Evolutionary conservation across 2,797 vertebrate genomes (phyloP).

Genomic region (Morelia viridis): DNA sequence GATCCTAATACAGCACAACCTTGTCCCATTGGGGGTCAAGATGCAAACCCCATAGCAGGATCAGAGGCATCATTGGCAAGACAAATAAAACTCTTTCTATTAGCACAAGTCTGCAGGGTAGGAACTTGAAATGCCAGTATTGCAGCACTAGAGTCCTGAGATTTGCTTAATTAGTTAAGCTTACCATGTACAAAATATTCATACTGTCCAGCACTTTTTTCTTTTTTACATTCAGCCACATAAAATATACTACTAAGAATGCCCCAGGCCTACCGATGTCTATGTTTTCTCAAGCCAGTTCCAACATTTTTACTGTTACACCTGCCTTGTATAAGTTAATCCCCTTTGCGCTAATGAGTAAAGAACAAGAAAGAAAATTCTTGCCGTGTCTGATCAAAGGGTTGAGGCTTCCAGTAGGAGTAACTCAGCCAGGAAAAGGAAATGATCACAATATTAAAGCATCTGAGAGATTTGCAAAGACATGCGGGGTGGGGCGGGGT

Average conservation of each 20-base stretch:
- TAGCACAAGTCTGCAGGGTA: too few species aligned
- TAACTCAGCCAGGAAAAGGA: constrained; percentile 41
- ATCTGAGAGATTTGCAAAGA: constrained; percentile 26
- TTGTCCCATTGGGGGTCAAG: background rate
- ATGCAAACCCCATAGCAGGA: background rate
- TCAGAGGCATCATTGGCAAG: background rate
- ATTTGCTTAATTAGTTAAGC: background rate
- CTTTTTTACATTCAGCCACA: background rate
- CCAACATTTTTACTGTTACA: constrained; percentile 16
- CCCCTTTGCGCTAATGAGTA: constrained; percentile 39
- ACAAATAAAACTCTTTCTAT: background rate
- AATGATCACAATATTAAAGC: constrained; percentile 51
- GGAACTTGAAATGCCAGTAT: background rate
- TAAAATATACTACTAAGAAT: background rate
- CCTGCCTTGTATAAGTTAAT: constrained; percentile 33
- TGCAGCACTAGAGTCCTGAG: background rate
- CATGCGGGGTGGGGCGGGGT: background rate
- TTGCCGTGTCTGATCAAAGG: constrained; percentile 60
- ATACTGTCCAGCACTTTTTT: background rate
- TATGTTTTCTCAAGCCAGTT: background rate
- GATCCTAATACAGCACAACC: background rate
- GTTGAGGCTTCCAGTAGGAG: constrained; percentile 57
- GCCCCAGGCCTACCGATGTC: background rate
- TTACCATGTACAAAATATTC: background rate
- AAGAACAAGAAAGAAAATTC: constrained; percentile 52